Base-by-base conservation (phyloP, 2,888 invertebrate species). In the Boloria selene region DNA sequence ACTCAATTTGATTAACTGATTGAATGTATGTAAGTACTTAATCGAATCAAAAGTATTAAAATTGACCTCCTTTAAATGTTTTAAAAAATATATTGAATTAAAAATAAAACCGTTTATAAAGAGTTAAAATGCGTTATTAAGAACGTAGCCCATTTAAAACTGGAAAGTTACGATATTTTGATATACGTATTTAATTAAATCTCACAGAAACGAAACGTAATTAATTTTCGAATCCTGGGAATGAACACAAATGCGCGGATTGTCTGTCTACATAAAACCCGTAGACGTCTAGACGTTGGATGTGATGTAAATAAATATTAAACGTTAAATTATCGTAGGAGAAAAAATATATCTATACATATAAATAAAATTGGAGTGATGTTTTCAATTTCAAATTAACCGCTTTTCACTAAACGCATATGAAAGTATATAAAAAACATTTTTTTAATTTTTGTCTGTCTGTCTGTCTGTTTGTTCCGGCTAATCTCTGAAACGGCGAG, bases 281-380 rank as follows among this genome's bases (percentile, higher is more conserved):
- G 63, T 55, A 60, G 61, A 65, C 62, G 49, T 26, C 50, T 71
- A 69, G 69, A 49, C 60, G 66, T 70, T 79, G 31, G 31, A 38
- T 7, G 7, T 31, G 31, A 38, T 7, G 31, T 38, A 10, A 38
- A 38, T 38, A 38, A 10, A 2, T 38, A 0, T 38, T 38, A 7
- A 38, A 10, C 10, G 10, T 38, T 10, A 10, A 38, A 10, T 38
- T 38, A 31, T 4, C 31, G 31, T 38, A 7, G 31, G 10, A 7
- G 10, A 38, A 31, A 38, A 10, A 38, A 10, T 10, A 38, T 38
- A n/a, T n/a, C n/a, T n/a, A n/a, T n/a, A n/a, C n/a, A n/a, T n/a
- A n/a, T n/a, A n/a, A n/a, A n/a, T n/a, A n/a, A n/a, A n/a, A n/a
- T n/a, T n/a, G n/a, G n/a, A n/a, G n/a, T n/a, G n/a, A n/a, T n/a